Percentiles rank a stretch among this genome's conserved stretches.
These are phyloP conservation scores for Resseliella maxima DNA, from an alignment of 2,888 invertebrate genomes.

Conservation along the genomic window DNA sequence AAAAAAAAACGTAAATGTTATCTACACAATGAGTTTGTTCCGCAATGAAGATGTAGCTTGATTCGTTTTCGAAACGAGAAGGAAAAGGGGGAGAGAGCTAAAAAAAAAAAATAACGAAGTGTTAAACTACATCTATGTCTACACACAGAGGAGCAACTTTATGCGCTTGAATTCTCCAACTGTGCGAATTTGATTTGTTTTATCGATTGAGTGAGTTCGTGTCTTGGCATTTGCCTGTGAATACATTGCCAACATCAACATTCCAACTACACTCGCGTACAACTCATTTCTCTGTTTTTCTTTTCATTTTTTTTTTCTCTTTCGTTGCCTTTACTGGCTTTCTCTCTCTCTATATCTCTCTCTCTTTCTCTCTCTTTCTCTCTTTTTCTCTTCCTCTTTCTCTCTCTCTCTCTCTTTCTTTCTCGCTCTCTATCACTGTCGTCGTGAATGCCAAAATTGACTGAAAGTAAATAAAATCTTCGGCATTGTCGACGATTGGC, in stretches of 20 bases:
- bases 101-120: background rate
- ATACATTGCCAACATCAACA: conserved; percentile 1
- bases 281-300: background rate
- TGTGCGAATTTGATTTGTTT: conserved; percentile 49
- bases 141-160: conserved; percentile 5
- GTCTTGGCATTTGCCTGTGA: conserved; percentile 27
- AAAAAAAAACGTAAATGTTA: background rate
- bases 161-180: conserved; percentile 31
- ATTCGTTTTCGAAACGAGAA: background rate
- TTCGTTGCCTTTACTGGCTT: no score
- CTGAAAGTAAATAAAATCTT: conserved; percentile 32
- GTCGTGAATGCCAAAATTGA: conserved; percentile 28
- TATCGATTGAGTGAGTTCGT: conserved; percentile 46
- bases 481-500: background rate
- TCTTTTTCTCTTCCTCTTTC: background rate
- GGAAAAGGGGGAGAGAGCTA: background rate
- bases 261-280: background rate
- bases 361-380: background rate
- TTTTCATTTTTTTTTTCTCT: background rate
- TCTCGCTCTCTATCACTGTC: no score
- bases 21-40: conserved; percentile 48
- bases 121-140: background rate
- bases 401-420: no score
- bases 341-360: background rate
- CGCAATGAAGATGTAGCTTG: background rate